Percentiles rank a stretch among this genome's conserved stretches.
Evolutionary conservation across 2,888 invertebrate species (phyloP).

Genomic region (Orthonevra nobilis): DNA sequence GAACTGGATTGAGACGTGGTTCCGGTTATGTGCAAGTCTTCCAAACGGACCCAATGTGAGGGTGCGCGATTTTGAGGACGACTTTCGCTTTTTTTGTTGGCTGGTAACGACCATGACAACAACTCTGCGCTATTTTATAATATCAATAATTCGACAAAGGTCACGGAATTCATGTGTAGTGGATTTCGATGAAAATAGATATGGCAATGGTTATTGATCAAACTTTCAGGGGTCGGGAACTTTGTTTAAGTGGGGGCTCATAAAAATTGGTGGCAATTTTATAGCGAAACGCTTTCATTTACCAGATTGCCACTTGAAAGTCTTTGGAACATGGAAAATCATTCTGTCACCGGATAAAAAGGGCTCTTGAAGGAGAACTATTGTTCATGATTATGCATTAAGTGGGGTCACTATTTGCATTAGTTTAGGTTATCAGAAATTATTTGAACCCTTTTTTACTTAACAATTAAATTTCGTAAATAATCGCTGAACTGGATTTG

Average conservation of each 20-base stretch:
- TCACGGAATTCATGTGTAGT: slow-evolving; percentile 22
- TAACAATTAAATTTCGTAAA: no score
- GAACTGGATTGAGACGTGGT: slow-evolving; percentile 4
- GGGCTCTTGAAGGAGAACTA: no score
- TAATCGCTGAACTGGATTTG: no score
- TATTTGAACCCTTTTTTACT: no score
- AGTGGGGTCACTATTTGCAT: no score
- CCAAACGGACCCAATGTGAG: not conserved
- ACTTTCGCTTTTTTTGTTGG: slow-evolving; percentile 7
- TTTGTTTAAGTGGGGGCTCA: not conserved
- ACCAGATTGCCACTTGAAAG: no score
- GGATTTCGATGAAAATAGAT: slow-evolving; percentile 34
- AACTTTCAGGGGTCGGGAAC: slow-evolving; percentile 37
- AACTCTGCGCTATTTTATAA: slow-evolving; percentile 8
- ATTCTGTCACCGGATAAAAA: no score
- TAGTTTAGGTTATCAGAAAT: no score
- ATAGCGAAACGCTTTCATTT: no score
- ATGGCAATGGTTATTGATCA: slow-evolving; percentile 38
- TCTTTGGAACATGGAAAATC: no score
- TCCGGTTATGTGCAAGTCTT: slow-evolving; percentile 23
- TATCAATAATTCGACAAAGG: slow-evolving; percentile 44
- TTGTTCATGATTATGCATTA: no score
- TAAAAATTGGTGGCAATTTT: not conserved
- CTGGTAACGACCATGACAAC: not conserved
- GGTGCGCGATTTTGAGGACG: not conserved